Conservation (phyloP, 92 coral and sea anemone genomes). For the Zoanthus sansibaricus region DNA sequence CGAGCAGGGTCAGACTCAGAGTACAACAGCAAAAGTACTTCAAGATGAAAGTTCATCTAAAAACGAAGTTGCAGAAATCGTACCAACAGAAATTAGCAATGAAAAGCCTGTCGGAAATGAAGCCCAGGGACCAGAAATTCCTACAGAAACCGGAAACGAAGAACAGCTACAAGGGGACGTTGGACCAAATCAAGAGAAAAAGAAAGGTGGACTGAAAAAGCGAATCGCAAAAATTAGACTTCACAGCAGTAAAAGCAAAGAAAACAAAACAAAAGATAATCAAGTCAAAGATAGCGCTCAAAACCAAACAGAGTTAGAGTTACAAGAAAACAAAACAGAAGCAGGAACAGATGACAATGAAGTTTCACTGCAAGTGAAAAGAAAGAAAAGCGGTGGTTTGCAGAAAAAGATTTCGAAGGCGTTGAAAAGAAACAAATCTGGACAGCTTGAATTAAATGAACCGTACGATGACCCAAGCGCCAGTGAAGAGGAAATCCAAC, state of each 20-base stretch:
- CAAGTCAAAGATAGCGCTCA: background rate
- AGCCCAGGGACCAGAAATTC: constrained; percentile 31
- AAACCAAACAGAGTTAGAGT: constrained; percentile 4
- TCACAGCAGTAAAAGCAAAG: constrained; percentile 27
- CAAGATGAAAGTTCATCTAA: background rate
- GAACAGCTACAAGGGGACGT: constrained; percentile 18
- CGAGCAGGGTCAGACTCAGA: background rate
- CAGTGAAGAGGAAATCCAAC: constrained; percentile 25
- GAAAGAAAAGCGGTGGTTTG: constrained; percentile 40
- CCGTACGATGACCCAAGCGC: constrained; percentile 26
- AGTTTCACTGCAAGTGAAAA: constrained; percentile 32
- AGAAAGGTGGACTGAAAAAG: constrained; percentile 32
- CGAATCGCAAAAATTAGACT: constrained; percentile 36
- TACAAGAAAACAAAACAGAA: background rate
- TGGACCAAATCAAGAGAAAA: constrained; percentile 25
- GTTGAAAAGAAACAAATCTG: constrained; percentile 28
- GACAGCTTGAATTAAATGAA: constrained; percentile 32
- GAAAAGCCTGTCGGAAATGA: constrained; percentile 33
- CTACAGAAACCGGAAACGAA: constrained; percentile 35
- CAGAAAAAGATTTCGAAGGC: constrained; percentile 39
- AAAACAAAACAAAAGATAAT: constrained; percentile 4
- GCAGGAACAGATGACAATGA: constrained; percentile 14
- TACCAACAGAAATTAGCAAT: constrained; percentile 24
- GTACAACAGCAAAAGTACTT: background rate
- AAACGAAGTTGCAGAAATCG: background rate